Base-by-base conservation (phyloP, 53 echinoderm and acorn worm genomes). In the Holothuria leucospilota region DNA sequence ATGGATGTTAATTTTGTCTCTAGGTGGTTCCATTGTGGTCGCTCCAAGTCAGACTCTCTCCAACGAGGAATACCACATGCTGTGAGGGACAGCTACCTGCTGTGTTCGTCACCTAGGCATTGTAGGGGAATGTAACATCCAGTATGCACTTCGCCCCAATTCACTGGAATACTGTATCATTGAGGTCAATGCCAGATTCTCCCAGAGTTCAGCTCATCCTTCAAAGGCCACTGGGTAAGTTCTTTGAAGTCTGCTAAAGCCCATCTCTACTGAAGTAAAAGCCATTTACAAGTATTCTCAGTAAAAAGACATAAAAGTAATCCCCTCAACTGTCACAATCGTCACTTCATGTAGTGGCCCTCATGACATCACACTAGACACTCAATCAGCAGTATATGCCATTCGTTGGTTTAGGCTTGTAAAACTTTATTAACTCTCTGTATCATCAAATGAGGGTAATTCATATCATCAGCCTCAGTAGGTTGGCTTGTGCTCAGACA, bases 151-250 rank as follows among this genome's bases (percentile, higher is more conserved):
- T 10, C 94, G 95, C 75, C 97, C 97, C 10, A 69, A 85, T 13
- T 95, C 94, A 26, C 90, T 97, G 84, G 97, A 97, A 30, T 97
- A 97, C 79, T 97, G 97, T 73, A 97, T 97, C n/a, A n/a, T n/a
- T n/a, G n/a, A n/a, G n/a, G n/a, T n/a, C n/a, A n/a, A n/a, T n/a
- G n/a, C n/a, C n/a, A 93, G 97, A 64, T 88, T 97, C 38, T 97
- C 97, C 15, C 59, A 94, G 49, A 97, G 97, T 64, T 97, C 97
- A 82, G 97, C 97, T 20, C 75, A 95, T 49, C 94, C 97, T 15
- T 97, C 97, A 20, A 97, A 97, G 62, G 97, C 97, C 15, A 97
- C 97, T 73, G 97, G 97, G 97, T 97, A 51, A 78, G 94, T 66
- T 34, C 62, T 13, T n/a, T 40, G 12, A 15, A 10, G 14, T 67